phyloP scores from a whole-genome alignment of 2,797 vertebrate genomes.

The Peromyscus aztecus region DNA sequence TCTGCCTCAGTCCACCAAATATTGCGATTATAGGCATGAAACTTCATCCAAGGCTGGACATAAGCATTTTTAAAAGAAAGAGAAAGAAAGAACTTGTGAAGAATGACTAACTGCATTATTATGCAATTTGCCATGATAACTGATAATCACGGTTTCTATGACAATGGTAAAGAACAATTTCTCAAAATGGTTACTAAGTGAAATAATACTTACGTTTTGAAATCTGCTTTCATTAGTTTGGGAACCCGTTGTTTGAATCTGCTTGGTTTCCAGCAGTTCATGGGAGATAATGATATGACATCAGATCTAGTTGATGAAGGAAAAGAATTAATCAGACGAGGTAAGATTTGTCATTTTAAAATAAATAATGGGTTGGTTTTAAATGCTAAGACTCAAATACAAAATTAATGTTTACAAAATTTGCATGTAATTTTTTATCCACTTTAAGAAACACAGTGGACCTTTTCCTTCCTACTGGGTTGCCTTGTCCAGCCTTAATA shows the following conservation, averaged over 20 bases:
- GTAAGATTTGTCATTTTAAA: constrained; percentile 86
- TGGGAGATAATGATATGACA: constrained; percentile 98
- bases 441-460: neutral
- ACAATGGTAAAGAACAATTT: neutral
- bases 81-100: constrained; percentile 28
- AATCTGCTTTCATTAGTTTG: constrained; percentile 89
- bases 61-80: constrained; percentile 34
- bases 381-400: constrained; percentile 37
- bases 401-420: constrained; percentile 60
- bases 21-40: neutral
- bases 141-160: neutral
- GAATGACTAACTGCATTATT: neutral
- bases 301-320: constrained; percentile 98
- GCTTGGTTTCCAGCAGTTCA: constrained; percentile 98
- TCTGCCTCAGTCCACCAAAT: neutral
- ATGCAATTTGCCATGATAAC: neutral
- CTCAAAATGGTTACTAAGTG: constrained; percentile 25
- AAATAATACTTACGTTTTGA: constrained; percentile 62
- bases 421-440: constrained; percentile 56
- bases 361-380: constrained; percentile 34
- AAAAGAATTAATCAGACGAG: constrained; percentile 96
- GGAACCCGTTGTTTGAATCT: constrained; percentile 98
- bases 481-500: neutral
- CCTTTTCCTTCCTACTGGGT: neutral
- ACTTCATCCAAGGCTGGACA: neutral